These are phyloP conservation scores for Mesorhabditis sp. DNA, from an alignment of 2,888 invertebrate species.

Conservation along the genomic window DNA sequence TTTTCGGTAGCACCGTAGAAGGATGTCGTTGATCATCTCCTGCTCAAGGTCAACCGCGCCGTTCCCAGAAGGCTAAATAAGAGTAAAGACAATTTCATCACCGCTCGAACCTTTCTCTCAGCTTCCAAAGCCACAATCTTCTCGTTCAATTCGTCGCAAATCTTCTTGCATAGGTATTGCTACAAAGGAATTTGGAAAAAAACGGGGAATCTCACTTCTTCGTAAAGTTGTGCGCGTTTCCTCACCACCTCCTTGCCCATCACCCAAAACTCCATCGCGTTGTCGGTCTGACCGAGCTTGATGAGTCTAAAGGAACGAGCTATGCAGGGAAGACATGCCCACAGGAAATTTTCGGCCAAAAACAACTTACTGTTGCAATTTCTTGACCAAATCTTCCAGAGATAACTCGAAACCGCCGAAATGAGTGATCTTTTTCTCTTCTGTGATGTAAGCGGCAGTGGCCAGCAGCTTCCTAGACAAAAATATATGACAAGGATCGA, in stretches of 20 bases:
- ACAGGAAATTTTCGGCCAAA: neutral
- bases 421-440: neutral
- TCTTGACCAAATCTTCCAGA: neutral
- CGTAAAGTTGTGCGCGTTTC: conserved; percentile 12
- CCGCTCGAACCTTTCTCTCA: too few relatives aligned
- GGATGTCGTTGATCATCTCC: neutral
- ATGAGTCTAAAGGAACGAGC: neutral
- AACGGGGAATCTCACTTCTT: neutral
- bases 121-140: neutral
- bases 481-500: neutral
- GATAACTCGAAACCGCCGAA: neutral
- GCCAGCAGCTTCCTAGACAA: neutral
- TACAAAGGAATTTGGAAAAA: neutral
- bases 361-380: neutral
- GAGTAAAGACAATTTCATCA: too few relatives aligned
- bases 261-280: conserved; percentile 15
- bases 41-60: neutral
- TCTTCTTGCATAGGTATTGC: conserved; percentile 1
- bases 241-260: conserved; percentile 7
- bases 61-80: too few relatives aligned
- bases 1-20: conserved; percentile 1
- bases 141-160: neutral
- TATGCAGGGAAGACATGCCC: neutral
- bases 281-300: neutral
- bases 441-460: neutral